Evolutionary conservation across 1,140 invertebrate species (phyloP), one percentile per base, ranked within the genome.

Genomic region (Drosophila funebris): DNA sequence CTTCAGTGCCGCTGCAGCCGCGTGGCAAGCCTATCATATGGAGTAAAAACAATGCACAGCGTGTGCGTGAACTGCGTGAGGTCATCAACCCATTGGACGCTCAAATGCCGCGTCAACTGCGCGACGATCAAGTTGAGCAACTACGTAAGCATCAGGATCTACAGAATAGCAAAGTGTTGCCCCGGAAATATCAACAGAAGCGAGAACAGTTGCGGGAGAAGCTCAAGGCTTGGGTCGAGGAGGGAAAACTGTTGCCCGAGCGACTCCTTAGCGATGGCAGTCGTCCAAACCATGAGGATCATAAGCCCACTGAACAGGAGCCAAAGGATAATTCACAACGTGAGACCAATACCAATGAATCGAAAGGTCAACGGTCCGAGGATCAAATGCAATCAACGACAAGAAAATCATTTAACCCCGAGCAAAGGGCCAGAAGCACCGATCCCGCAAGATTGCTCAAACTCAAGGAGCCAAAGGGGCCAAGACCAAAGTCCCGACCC

Each of bases 41-140:
- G 60, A 53, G 46, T 48, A 63, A 41, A 9, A 14, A 8, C 6
- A 52, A 63, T 53, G 58, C 60, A 14, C 60, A 52, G 46, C 60
- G 46, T 4, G 22, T 63, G 46, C 46, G 46, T 13, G 60, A 63
- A 9, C 8, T 52, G 14, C 22, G 36, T 2, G 16, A 16, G 7
- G 11, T 11, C 6, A 4, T 6, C 8, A 16, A 16, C 11, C 44
- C 44, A 11, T 7, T 48, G 22, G 44, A 48, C 3, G 22, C 13
- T 24, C 44, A n/a, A 1, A 13, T 29, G 24, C 44, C 44, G 1
- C 9, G n/a, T 4, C 13, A 29, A n/a, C 36, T 53, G 48, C 48
- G 24, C 16, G 46, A 43, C 14, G 48, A 63, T 31, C 58, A 62
- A 13, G 13, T 63, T 46, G 60, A 52, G 16, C 33, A 53, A 16